A percentile compares a stretch with the other conserved stretches of the same genome.
Evolutionary conservation across 2,797 vertebrate genomes (phyloP).

Genomic region (Zenarchopterus dispar): DNA sequence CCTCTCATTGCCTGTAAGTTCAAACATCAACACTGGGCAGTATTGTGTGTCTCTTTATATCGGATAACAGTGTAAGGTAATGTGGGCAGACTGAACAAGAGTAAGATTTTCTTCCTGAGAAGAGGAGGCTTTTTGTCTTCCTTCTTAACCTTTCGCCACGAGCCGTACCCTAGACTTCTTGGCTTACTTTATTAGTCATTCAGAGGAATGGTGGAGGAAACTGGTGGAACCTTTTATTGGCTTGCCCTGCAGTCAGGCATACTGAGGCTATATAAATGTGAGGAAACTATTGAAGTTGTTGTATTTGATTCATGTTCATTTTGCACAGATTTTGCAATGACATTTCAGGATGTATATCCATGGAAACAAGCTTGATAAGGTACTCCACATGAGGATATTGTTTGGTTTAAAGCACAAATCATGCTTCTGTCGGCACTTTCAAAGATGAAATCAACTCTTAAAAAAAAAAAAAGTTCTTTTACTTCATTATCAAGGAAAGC

Average conservation of each 20-base stretch:
- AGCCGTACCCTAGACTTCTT: slow-evolving; percentile 68
- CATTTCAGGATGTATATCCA: slow-evolving; percentile 50
- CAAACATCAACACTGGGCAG: slow-evolving; percentile 69
- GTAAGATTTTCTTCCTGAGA: slow-evolving; percentile 71
- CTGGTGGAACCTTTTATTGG: slow-evolving; percentile 49
- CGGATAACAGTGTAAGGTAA: slow-evolving; percentile 67
- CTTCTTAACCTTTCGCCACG: slow-evolving; percentile 61
- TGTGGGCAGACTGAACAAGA: slow-evolving; percentile 64
- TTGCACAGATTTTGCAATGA: slow-evolving; percentile 12
- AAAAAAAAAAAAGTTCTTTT: slow-evolving; percentile 40
- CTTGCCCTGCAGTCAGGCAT: slow-evolving; percentile 42
- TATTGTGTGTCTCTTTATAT: slow-evolving; percentile 76
- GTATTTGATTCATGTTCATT: slow-evolving; percentile 37
- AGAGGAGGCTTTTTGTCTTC: slow-evolving; percentile 75
- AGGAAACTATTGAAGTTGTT: slow-evolving; percentile 41
- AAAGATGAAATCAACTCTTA: slow-evolving; percentile 63
- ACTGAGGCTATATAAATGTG: slow-evolving; percentile 46
- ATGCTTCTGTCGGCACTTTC: slow-evolving; percentile 63
- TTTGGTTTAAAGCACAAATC: slow-evolving; percentile 58
- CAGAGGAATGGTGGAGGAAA: slow-evolving; percentile 63
- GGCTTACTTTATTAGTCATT: slow-evolving; percentile 77
- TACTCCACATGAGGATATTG: slow-evolving; percentile 67
- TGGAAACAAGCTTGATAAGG: slow-evolving; percentile 53
- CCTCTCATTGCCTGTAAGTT: slow-evolving; percentile 36
- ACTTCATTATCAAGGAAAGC: slow-evolving; percentile 54